A percentile compares a stretch with the other conserved stretches of the same genome.
Conservation (phyloP, 1,140 invertebrate species). For the Parapsyche elsis region DNA sequence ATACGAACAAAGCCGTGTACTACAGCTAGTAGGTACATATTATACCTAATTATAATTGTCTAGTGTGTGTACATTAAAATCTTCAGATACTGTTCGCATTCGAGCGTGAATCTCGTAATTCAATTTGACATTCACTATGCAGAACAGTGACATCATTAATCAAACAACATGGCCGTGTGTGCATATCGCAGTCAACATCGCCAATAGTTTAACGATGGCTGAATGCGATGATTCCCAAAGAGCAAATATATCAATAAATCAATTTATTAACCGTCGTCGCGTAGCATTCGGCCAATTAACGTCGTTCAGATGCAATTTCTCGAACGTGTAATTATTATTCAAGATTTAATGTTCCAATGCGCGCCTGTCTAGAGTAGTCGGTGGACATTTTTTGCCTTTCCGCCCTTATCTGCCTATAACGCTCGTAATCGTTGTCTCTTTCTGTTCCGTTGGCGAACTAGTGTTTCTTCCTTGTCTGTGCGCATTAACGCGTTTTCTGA, state of each 20-base stretch:
- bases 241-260: conserved; percentile 25
- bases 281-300: background rate
- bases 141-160: conserved; percentile 32
- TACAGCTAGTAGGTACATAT: too few relatives aligned
- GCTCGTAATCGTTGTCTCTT: background rate
- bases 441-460: background rate
- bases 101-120: conserved; percentile 30
- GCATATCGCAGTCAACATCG: background rate
- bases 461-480: background rate
- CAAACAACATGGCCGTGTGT: conserved; percentile 5
- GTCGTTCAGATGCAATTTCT: background rate
- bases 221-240: background rate
- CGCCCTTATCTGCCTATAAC: conserved; percentile 30
- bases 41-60: background rate
- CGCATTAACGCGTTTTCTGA: conserved; percentile 21
- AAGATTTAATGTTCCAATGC: background rate
- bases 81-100: conserved; percentile 11
- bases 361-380: background rate
- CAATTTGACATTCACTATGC: conserved; percentile 30
- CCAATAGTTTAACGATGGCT: conserved; percentile 18
- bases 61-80: conserved; percentile 24
- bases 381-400: conserved; percentile 40
- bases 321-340: background rate
- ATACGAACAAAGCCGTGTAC: too few relatives aligned
- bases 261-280: conserved; percentile 19